Conservation (phyloP, 92 coral and sea anemone species). For the Porites lobata region DNA sequence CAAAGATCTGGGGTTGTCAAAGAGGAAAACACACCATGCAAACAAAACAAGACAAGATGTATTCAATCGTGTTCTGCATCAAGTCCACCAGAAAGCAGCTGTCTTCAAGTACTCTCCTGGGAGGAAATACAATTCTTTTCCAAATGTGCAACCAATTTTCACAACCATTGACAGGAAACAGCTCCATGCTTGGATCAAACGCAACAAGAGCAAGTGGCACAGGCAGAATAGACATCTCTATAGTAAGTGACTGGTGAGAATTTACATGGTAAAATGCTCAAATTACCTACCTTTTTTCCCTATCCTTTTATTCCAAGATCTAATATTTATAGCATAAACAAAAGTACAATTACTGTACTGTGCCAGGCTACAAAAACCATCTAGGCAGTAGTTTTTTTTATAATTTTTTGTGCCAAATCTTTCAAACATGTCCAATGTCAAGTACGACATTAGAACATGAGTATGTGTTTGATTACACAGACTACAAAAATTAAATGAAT, state of each 20-base stretch:
- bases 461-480: too few species aligned
- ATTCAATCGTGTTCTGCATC: slow-evolving; percentile 50
- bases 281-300: too few species aligned
- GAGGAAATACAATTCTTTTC: neutral
- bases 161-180: neutral
- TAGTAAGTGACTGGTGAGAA: neutral
- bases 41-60: slow-evolving; percentile 48
- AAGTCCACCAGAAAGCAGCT: slow-evolving; percentile 38
- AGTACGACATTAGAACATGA: too few species aligned
- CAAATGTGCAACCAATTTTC: slow-evolving; percentile 25
- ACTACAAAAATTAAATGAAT: too few species aligned
- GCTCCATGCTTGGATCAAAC: slow-evolving; percentile 51
- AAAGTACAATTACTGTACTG: too few species aligned
- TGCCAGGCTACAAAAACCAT: too few species aligned
- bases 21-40: slow-evolving; percentile 41
- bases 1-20: slow-evolving; percentile 40
- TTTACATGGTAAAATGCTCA: neutral
- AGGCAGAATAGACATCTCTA: slow-evolving; percentile 38
- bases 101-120: slow-evolving; percentile 60
- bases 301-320: too few species aligned
- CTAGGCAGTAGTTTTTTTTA: too few species aligned
- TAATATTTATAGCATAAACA: too few species aligned
- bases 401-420: too few species aligned
- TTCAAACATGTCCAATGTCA: too few species aligned
- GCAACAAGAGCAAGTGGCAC: slow-evolving; percentile 48